Evolutionary conservation across 2,888 invertebrate species (phyloP), one percentile per base, ranked within the genome.

Genomic region (Drosophila mercatorum): DNA sequence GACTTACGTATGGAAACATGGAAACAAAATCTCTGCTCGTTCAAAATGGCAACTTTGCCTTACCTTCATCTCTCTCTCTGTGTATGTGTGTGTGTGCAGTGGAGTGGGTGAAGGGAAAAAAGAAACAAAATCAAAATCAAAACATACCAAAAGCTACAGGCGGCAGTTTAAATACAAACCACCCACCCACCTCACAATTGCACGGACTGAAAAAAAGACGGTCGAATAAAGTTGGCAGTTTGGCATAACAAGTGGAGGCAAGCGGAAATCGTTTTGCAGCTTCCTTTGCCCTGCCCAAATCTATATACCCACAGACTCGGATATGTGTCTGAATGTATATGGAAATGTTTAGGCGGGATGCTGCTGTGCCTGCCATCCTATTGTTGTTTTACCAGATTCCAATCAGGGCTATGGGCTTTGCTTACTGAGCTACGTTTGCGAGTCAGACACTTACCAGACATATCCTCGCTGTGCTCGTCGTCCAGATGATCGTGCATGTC

Each of bases 401-500:
- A 63, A 60, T 65, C 31, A 34, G 7, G 31, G 31, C 6, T 7
- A 6, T 34, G 31, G 31, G 31, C 31, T 31, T 34, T 34, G n/a
- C 22, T 22, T 34, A 5, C 41, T n/a, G 43, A 34, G 34, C 5
- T 17, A 47, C n/a, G 14, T 2, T 38, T 5, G 31, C 14, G 22
- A 22, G 22, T 2, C 11, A 52, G 31, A 93, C 93, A 90, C 94
- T 95, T 89, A 94, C 95, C 91, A 55, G 93, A 92, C 94, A 94
- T 84, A 93, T 94, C 92, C 86, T 93, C 92, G 81, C 93, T 92
- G 68, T 92, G 92, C 64, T 93, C 92, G 68, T 93, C 92, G 52
- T 93, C 92, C 81, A 89, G 83, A 69, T 83, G 92, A 88, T 92
- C 90, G 38, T 92, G 83, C 93, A 93, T 91, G 87, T 94, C 83